Conservation (phyloP, 2,797 vertebrate species). For the Periophthalmus magnuspinnatus region DNA sequence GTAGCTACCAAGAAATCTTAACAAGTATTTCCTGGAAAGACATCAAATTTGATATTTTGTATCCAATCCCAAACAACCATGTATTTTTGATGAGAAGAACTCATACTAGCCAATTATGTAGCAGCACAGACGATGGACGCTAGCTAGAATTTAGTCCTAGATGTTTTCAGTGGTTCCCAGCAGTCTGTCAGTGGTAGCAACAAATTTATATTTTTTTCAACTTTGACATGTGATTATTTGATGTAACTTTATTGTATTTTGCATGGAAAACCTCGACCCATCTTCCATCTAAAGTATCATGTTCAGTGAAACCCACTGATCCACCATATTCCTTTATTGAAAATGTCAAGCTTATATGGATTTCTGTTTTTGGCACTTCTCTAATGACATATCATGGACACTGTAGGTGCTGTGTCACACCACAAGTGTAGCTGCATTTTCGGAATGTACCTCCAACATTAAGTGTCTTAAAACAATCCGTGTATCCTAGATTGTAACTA, state of each 20-base stretch:
- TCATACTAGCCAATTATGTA: constrained; percentile 45
- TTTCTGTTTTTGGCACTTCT: constrained; percentile 29
- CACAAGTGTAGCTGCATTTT: constrained; percentile 47
- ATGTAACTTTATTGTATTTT: constrained; percentile 14
- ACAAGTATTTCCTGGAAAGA: neutral
- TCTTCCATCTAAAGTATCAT: neutral
- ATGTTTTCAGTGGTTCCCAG: constrained; percentile 39
- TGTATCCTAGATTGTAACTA: constrained; percentile 54
- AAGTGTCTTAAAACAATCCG: constrained; percentile 52
- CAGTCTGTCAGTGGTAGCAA: constrained; percentile 51
- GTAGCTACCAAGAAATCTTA: constrained; percentile 20
- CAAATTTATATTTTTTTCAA: constrained; percentile 20
- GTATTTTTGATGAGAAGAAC: neutral
- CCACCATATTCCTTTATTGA: neutral
- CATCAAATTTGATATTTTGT: neutral
- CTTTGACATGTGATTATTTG: constrained; percentile 27
- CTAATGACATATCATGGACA: constrained; percentile 43
- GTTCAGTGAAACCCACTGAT: constrained; percentile 12
- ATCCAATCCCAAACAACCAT: neutral
- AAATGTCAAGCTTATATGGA: constrained; percentile 14
- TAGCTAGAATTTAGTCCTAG: constrained; percentile 12
- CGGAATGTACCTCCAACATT: constrained; percentile 53
- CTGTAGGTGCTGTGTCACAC: constrained; percentile 34
- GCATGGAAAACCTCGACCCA: neutral
- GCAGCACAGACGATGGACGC: constrained; percentile 35